Evolutionary conservation across 2,888 invertebrate species (phyloP).

Genomic region (Drosophila testacea): DNA sequence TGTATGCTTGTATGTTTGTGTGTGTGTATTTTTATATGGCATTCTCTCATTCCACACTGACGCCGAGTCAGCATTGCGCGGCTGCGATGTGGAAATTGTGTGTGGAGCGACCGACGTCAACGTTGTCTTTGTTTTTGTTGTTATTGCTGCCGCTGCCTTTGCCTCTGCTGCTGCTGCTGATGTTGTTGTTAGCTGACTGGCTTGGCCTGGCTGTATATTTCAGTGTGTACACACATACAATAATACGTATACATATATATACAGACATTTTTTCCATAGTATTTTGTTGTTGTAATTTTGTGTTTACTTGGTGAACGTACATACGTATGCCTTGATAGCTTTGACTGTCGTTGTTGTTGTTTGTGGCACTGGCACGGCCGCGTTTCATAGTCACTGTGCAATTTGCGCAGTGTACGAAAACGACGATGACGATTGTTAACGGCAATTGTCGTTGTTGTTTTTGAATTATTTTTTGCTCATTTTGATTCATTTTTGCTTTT

Average conservation of each 20-base stretch:
- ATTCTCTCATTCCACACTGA: conserved; percentile 71
- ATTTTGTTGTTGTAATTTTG: conserved; percentile 74
- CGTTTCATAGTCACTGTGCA: conserved; percentile 74
- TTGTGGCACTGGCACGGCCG: conserved; percentile 64
- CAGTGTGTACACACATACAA: conserved; percentile 39
- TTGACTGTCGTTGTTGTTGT: conserved; percentile 37
- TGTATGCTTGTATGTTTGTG: conserved; percentile 24
- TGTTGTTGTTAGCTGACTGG: conserved; percentile 53
- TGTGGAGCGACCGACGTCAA: conserved; percentile 66
- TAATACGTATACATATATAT: conserved; percentile 6
- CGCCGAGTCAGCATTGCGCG: conserved; percentile 78
- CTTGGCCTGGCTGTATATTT: conserved; percentile 67
- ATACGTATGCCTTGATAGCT: conserved; percentile 63
- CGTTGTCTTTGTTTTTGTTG: conserved; percentile 65
- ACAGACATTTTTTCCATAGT: conserved; percentile 62
- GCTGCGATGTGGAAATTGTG: conserved; percentile 72
- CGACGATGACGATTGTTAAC: conserved; percentile 75
- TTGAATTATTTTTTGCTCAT: conserved; percentile 22
- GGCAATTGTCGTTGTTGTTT: conserved; percentile 68
- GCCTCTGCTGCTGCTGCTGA: conserved; percentile 32
- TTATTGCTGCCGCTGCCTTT: conserved; percentile 50
- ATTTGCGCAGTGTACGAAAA: conserved; percentile 75
- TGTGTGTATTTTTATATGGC: conserved; percentile 77
- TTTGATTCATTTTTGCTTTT: conserved; percentile 29
- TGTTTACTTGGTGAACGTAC: conserved; percentile 72